Base-by-base conservation (phyloP, 1,140 invertebrate species). In the Reticulitermes speratus region DNA sequence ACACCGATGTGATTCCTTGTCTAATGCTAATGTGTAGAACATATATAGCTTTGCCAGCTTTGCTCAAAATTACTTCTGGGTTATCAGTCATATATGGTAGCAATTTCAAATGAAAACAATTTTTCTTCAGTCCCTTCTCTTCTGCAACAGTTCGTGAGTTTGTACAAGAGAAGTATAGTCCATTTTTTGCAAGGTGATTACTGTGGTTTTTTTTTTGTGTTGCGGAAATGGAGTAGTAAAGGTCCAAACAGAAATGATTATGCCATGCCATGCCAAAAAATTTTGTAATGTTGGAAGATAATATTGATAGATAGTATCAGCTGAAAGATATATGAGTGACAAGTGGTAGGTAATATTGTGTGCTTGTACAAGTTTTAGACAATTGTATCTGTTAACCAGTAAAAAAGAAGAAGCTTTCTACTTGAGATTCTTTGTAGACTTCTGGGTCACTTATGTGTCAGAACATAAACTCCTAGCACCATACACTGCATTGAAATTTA, bases 341-440 rank as follows among this genome's bases (percentile, higher is more conserved):
- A 85, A 55, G 44, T 75, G 85, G 65, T 85, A 85, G 85, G 30
- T 85, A 85, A 25, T 44, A 85, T 44, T 85, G 85, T 85, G 81
- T 85, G 85, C 85, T 75, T 85, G 55, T 81, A 85, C 83, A 85
- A 85, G 59, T 44, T 44, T 52, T 85, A 85, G 85, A 85, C 32
- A 85, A n/a, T 81, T 85, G 85, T 85, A 85, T 85, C 83, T 85
- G 38, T 85, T 85, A 81, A 81, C 65, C 65, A 85, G 85, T 85
- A 85, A 85, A 85, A 84, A 38, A 81, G 38, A 55, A 52, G 52
- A 45, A 59, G 83, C 85, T 85, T 85, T 81, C 65, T 65, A 85
- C 75, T 85, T 8, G 25, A 25, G 30, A 84, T 65, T 81, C 59
- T 65, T 85, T 85, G 44, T 85, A 85, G 65, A 85, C 44, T 55